Evolutionary conservation across 2,797 vertebrate genomes (phyloP).

Genomic region (Lepidocolaptes lacrymiger): DNA sequence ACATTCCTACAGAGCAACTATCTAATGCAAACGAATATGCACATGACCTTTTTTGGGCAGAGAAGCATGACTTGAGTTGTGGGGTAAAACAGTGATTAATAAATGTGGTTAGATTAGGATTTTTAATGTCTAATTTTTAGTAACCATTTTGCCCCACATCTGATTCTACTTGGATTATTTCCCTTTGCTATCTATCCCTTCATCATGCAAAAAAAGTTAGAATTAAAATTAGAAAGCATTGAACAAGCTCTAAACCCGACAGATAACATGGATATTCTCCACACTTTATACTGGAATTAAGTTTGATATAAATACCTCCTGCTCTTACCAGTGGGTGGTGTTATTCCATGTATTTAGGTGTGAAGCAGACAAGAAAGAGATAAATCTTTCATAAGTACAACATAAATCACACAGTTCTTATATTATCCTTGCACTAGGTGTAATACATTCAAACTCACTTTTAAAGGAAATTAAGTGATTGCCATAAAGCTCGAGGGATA

Average conservation of each 20-base stretch:
- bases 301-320: constrained; percentile 94
- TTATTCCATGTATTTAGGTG: constrained; percentile 87
- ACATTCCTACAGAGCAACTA: constrained; percentile 73
- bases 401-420: constrained; percentile 76
- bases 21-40: constrained; percentile 77
- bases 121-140: constrained; percentile 35
- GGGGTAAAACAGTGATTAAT: constrained; percentile 57
- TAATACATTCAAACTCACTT: constrained; percentile 62
- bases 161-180: constrained; percentile 53
- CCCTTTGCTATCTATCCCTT: constrained; percentile 67
- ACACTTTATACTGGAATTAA: constrained; percentile 81
- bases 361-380: constrained; percentile 92
- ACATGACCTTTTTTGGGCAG: constrained; percentile 68
- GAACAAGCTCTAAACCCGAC: constrained; percentile 76
- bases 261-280: constrained; percentile 79
- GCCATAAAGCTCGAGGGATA: constrained; percentile 37
- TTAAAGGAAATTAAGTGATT: constrained; percentile 64
- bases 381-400: constrained; percentile 89
- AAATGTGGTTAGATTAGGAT: constrained; percentile 27
- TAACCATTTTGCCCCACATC: constrained; percentile 72
- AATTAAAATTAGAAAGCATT: constrained; percentile 75
- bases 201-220: constrained; percentile 78
- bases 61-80: constrained; percentile 61
- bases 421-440: constrained; percentile 73
- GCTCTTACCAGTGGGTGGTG: constrained; percentile 91